These are phyloP conservation scores for Oxytorus armatus DNA, from an alignment of 2,888 invertebrate genomes.

Conservation along the genomic window DNA sequence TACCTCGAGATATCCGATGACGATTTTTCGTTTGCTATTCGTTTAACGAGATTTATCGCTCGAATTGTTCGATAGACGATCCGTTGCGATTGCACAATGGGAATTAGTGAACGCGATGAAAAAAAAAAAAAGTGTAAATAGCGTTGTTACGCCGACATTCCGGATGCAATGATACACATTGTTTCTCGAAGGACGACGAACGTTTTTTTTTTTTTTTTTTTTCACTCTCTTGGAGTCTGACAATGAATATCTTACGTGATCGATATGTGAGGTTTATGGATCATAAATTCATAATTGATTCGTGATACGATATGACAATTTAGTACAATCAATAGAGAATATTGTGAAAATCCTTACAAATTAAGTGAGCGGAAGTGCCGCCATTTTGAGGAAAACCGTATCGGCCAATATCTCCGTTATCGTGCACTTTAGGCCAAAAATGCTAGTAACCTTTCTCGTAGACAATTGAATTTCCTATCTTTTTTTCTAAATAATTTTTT, in stretches of 20 bases:
- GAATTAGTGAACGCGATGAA: slow-evolving; percentile 34
- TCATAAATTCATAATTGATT: neutral
- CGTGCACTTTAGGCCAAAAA: too few relatives aligned
- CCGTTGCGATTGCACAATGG: slow-evolving; percentile 37
- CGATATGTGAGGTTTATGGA: neutral
- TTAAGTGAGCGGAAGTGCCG: too few relatives aligned
- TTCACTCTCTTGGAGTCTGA: neutral
- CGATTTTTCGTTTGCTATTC: slow-evolving; percentile 13
- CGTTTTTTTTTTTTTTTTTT: slow-evolving; percentile 34
- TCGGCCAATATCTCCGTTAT: too few relatives aligned
- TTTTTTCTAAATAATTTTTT: too few relatives aligned
- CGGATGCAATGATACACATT: slow-evolving; percentile 48
- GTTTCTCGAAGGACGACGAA: slow-evolving; percentile 48
- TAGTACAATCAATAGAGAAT: neutral
- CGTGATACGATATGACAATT: too few relatives aligned
- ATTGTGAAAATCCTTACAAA: slow-evolving; percentile 15
- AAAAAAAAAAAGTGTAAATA: slow-evolving; percentile 15
- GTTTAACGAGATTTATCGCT: slow-evolving; percentile 16
- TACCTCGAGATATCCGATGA: neutral
- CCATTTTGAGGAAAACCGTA: too few relatives aligned
- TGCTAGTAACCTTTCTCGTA: too few relatives aligned
- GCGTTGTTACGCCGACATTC: slow-evolving; percentile 42
- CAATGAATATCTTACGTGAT: too few relatives aligned
- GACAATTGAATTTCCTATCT: too few relatives aligned
- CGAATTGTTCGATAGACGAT: slow-evolving; percentile 45